Percentiles rank a stretch among this genome's conserved stretches.
Evolutionary conservation across 2,888 invertebrate genomes (phyloP).

Genomic region (Drosophila subquinaria): DNA sequence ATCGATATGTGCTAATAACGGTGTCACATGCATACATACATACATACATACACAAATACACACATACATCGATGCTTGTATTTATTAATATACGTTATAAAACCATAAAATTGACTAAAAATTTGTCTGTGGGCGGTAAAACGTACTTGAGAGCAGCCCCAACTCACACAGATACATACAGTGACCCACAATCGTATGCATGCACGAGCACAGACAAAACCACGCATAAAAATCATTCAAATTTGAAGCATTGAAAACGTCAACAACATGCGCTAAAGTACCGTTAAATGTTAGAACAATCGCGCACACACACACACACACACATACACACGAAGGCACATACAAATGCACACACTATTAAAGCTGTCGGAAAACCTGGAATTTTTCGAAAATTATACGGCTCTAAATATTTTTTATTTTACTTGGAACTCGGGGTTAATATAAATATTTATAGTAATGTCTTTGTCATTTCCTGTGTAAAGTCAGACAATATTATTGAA

Average conservation of each 20-base stretch:
- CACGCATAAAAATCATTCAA: slow-evolving; percentile 20
- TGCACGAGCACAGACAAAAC: background rate
- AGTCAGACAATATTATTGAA: background rate
- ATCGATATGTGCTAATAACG: slow-evolving; percentile 39
- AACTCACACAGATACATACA: slow-evolving; percentile 9
- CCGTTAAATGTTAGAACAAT: background rate
- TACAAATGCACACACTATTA: background rate
- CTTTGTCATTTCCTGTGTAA: background rate
- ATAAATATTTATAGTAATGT: background rate
- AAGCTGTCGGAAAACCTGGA: background rate
- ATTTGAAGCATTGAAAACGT: slow-evolving; percentile 30
- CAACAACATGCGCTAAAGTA: slow-evolving; percentile 29
- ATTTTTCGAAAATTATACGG: background rate
- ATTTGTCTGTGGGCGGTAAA: slow-evolving; percentile 26
- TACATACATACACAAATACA: background rate
- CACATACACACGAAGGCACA: background rate
- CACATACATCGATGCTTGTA: background rate
- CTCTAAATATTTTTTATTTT: background rate
- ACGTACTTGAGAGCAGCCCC: slow-evolving; percentile 31
- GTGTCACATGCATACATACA: slow-evolving; percentile 12
- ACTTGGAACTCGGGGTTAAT: no score
- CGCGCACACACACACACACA: background rate
- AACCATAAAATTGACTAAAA: slow-evolving; percentile 24
- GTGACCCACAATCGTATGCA: background rate
- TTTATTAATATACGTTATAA: slow-evolving; percentile 31